Conservation (phyloP, 2,888 invertebrate species). For the Ganaspis brasiliensis region DNA sequence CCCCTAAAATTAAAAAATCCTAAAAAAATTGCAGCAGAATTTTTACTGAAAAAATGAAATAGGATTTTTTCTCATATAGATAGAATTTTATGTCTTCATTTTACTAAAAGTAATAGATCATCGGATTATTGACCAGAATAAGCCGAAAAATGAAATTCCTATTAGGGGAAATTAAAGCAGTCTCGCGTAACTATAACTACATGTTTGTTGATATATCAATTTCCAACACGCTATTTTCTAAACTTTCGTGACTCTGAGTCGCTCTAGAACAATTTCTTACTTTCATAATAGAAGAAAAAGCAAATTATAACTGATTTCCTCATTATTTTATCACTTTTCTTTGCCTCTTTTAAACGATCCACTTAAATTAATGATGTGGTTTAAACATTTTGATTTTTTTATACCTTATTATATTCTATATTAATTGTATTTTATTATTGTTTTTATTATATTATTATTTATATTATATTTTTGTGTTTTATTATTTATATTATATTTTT, state of each 20-base stretch:
- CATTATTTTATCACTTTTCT: slow-evolving; percentile 8
- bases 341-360: not conserved
- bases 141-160: not conserved
- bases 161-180: not conserved
- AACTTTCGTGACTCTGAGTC: slow-evolving; percentile 27
- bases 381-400: no score
- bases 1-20: no score
- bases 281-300: not conserved
- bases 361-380: not conserved
- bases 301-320: slow-evolving; percentile 6
- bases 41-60: no score
- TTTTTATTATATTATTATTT: no score
- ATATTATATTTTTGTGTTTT: no score
- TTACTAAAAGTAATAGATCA: not conserved
- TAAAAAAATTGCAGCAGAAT: no score
- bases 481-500: no score
- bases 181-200: slow-evolving; percentile 21
- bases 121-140: not conserved
- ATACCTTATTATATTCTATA: no score
- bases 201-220: slow-evolving; percentile 7
- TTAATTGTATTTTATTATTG: no score
- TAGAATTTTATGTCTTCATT: not conserved
- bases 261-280: slow-evolving; percentile 36
- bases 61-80: no score
- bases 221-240: slow-evolving; percentile 9